Conservation (phyloP, 1,140 invertebrate species). For the Drosophila rufa region DNA sequence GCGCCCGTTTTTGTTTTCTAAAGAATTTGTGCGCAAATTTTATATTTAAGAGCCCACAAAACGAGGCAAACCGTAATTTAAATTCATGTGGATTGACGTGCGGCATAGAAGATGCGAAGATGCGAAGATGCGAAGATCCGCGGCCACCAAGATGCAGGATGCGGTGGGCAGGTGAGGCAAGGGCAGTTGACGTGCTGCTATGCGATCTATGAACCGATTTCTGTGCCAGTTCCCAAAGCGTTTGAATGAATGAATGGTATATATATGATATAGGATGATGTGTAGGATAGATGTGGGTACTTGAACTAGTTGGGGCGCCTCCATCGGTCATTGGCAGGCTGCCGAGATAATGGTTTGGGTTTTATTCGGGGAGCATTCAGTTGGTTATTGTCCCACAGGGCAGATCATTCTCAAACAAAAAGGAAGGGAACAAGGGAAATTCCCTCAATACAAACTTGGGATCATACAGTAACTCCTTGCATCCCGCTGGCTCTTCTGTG, state of each 20-base stretch:
- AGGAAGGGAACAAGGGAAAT: too few relatives aligned
- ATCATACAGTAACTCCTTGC: not conserved
- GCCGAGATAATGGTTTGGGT: conserved; percentile 40
- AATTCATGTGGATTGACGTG: conserved; percentile 34
- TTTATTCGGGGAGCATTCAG: conserved; percentile 20
- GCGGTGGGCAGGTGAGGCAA: not conserved
- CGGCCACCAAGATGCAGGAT: not conserved
- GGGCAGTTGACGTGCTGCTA: conserved; percentile 14
- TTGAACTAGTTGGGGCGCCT: conserved; percentile 71
- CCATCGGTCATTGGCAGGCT: conserved; percentile 49
- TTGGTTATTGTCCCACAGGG: not conserved
- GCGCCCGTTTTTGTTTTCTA: conserved; percentile 13
- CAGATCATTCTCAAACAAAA: not conserved
- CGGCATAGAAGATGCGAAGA: conserved; percentile 15
- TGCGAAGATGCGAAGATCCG: conserved; percentile 4
- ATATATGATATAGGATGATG: conserved; percentile 11
- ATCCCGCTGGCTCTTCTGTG: conserved; percentile 22
- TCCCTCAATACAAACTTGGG: not conserved
- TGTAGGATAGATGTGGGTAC: conserved; percentile 38
- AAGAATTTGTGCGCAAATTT: conserved; percentile 40
- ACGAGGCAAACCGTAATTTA: conserved; percentile 10
- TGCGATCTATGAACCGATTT: conserved; percentile 27
- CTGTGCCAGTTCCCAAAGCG: conserved; percentile 10
- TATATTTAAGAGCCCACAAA: conserved; percentile 57
- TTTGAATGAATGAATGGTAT: conserved; percentile 22